phyloP scores from a whole-genome alignment of 1,140 invertebrate genomes.

The Colletes gigas region DNA sequence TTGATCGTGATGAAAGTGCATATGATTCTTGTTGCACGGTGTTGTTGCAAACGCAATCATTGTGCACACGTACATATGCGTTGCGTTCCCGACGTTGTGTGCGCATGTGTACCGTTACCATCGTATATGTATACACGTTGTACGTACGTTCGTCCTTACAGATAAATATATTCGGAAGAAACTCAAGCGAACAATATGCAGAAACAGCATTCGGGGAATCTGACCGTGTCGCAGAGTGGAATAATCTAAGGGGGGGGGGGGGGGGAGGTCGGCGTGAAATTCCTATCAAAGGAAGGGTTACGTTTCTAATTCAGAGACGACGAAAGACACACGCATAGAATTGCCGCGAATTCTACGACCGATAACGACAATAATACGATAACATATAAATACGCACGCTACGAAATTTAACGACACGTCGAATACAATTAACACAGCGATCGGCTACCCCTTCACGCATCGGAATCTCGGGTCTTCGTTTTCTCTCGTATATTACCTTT shows the following conservation, averaged over 20 bases:
- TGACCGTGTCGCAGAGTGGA: not conserved
- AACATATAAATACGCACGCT: slow-evolving; percentile 44
- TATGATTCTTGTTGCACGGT: not conserved
- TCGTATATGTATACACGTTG: slow-evolving; percentile 1
- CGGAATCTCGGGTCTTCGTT: not conserved
- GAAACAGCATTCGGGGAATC: not conserved
- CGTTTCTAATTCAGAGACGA: not conserved
- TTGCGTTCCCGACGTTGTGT: not conserved
- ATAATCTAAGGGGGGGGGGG: not conserved
- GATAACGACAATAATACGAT: slow-evolving; percentile 43
- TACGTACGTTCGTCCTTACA: slow-evolving; percentile 15
- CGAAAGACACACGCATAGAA: slow-evolving; percentile 35
- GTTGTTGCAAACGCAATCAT: not conserved
- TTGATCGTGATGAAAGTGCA: too few species aligned
- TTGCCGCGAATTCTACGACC: slow-evolving; percentile 40
- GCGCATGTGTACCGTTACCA: slow-evolving; percentile 6
- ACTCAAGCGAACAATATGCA: not conserved
- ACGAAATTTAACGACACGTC: slow-evolving; percentile 51
- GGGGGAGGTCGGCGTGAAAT: not conserved
- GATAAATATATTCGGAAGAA: not conserved
- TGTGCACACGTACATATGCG: not conserved
- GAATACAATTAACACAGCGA: slow-evolving; percentile 37
- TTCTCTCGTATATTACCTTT: not conserved
- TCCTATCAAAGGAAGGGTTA: not conserved
- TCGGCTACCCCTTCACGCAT: not conserved